phyloP scores from a whole-genome alignment of 2,888 invertebrate species.

The Eudasyphora cyanicolor region DNA sequence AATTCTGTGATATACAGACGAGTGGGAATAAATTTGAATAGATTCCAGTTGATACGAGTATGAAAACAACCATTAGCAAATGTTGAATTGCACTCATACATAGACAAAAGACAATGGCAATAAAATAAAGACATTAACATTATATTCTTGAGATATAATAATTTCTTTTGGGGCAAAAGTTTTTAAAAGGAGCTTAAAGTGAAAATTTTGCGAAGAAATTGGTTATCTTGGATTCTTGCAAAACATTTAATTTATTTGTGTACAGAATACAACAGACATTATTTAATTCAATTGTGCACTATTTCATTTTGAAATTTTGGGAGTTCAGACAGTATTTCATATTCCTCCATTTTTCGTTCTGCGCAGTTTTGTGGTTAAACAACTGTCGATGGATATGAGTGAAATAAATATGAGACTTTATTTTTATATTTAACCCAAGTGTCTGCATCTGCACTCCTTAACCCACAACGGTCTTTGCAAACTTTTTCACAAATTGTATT shows the following conservation, averaged over 20 bases:
- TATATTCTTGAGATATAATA: background rate
- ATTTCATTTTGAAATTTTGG: no score
- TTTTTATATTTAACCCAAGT: conserved; percentile 33
- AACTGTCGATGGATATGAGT: background rate
- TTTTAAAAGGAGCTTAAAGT: no score
- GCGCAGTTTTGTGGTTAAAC: background rate
- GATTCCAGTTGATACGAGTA: background rate
- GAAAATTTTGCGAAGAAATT: no score
- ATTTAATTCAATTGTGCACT: no score
- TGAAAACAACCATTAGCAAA: background rate
- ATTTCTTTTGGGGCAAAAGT: background rate
- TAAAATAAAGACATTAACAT: background rate
- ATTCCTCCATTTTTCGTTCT: background rate
- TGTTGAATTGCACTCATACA: background rate
- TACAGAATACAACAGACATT: no score
- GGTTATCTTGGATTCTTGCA: no score
- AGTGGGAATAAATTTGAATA: background rate
- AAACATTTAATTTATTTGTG: background rate
- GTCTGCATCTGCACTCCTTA: no score
- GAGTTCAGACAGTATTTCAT: background rate
- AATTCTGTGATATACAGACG: background rate
- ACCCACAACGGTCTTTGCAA: conserved; percentile 10
- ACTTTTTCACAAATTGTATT: background rate
- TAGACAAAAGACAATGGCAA: no score
- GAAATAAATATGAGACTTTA: background rate